Conservation (phyloP, 2,113 vertebrate genomes). For the Nasalis larvatus region DNA sequence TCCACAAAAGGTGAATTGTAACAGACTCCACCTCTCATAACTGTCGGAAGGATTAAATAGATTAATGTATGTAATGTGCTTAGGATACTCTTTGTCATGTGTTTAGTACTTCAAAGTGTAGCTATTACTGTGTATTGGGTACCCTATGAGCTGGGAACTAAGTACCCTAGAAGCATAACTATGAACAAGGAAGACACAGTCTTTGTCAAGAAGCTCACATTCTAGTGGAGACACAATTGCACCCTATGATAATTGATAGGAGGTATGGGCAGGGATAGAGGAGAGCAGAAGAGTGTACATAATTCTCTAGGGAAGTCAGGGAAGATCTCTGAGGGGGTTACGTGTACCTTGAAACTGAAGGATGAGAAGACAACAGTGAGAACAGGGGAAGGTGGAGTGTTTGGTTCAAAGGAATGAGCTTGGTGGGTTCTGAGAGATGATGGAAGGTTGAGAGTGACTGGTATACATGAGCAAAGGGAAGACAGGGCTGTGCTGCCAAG, state of each 20-base stretch:
- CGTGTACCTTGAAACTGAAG: background rate
- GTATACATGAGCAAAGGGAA: no score
- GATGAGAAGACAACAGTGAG: background rate
- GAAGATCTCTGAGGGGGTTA: background rate
- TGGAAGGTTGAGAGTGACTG: background rate
- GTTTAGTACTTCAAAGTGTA: background rate
- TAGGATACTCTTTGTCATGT: background rate
- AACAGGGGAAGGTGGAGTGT: background rate
- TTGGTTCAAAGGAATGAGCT: background rate
- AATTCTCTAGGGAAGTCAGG: background rate
- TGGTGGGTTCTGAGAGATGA: background rate
- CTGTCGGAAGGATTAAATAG: background rate
- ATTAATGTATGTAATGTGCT: background rate
- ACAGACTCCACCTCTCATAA: background rate
- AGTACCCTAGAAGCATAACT: background rate
- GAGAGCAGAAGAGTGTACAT: background rate
- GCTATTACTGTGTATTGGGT: background rate
- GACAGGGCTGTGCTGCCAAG: background rate
- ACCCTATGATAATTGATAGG: background rate
- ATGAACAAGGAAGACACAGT: background rate
- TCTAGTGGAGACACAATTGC: background rate
- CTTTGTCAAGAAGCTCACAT: background rate
- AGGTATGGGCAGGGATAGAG: background rate
- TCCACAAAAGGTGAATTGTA: background rate
- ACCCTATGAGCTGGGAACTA: background rate